Evolutionary conservation across 2,888 invertebrate species (phyloP).

Genomic region (Dolichopus griseipennis): DNA sequence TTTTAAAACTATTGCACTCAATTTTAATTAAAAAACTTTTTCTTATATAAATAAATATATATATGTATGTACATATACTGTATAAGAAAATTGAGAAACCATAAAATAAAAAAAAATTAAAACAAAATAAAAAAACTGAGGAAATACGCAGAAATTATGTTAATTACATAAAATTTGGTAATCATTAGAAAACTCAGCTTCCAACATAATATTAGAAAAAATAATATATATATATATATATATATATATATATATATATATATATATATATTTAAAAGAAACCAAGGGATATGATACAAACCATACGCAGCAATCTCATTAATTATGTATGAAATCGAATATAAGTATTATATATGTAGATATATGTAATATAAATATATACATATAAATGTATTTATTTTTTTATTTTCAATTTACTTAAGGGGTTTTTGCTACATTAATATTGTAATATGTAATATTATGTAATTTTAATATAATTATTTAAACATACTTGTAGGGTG

Average conservation of each 20-base stretch:
- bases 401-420: not conserved
- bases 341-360: not conserved
- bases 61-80: too few relatives aligned
- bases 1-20: too few relatives aligned
- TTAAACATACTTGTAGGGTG: not conserved
- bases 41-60: too few relatives aligned
- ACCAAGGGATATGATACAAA: not conserved
- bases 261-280: too few relatives aligned
- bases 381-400: not conserved
- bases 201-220: not conserved
- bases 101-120: too few relatives aligned
- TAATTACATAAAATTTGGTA: not conserved
- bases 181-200: not conserved
- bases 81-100: too few relatives aligned
- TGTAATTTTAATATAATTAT: not conserved
- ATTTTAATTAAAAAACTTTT: too few relatives aligned
- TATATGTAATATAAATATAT: too few relatives aligned
- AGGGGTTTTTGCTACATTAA: not conserved
- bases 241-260: too few relatives aligned
- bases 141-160: not conserved
- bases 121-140: too few relatives aligned
- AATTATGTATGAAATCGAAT: slow-evolving; percentile 4
- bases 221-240: too few relatives aligned
- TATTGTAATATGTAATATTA: not conserved
- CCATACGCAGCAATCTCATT: slow-evolving; percentile 4